phyloP scores from a whole-genome alignment of 2,113 vertebrate species.

The Sarotherodon lohbergeri region DNA sequence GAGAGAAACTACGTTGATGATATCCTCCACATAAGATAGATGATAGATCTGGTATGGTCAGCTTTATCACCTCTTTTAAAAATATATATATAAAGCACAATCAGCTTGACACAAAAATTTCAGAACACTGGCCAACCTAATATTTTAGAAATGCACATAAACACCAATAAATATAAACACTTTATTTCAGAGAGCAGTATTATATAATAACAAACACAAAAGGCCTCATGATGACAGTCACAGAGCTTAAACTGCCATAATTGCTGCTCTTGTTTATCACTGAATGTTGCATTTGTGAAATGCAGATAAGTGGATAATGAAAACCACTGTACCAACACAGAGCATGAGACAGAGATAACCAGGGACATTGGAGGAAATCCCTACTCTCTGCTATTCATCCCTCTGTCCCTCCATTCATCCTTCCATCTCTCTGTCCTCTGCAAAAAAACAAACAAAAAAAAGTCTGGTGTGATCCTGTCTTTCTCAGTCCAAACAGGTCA shows the following conservation, averaged over 20 bases:
- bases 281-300: slow-evolving; percentile 49
- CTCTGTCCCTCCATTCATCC: slow-evolving; percentile 37
- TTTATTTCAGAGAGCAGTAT: slow-evolving; percentile 38
- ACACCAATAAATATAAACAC: slow-evolving; percentile 66
- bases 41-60: slow-evolving; percentile 6
- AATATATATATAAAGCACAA: background rate
- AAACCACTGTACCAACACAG: slow-evolving; percentile 37
- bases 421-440: slow-evolving; percentile 30
- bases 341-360: slow-evolving; percentile 48
- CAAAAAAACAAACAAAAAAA: background rate
- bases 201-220: slow-evolving; percentile 30
- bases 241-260: slow-evolving; percentile 24
- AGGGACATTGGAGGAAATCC: slow-evolving; percentile 56
- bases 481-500: slow-evolving; percentile 65
- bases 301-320: slow-evolving; percentile 58
- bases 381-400: slow-evolving; percentile 22
- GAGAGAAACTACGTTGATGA: background rate
- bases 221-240: slow-evolving; percentile 31
- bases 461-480: slow-evolving; percentile 50
- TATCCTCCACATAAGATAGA: background rate
- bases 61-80: background rate
- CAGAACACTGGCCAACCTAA: slow-evolving; percentile 65
- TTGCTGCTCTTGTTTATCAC: slow-evolving; percentile 27
- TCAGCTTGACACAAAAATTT: slow-evolving; percentile 29
- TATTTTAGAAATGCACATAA: slow-evolving; percentile 49